These are phyloP conservation scores for Diprion similis DNA, from an alignment of 1,140 invertebrate species.

Conservation along the genomic window DNA sequence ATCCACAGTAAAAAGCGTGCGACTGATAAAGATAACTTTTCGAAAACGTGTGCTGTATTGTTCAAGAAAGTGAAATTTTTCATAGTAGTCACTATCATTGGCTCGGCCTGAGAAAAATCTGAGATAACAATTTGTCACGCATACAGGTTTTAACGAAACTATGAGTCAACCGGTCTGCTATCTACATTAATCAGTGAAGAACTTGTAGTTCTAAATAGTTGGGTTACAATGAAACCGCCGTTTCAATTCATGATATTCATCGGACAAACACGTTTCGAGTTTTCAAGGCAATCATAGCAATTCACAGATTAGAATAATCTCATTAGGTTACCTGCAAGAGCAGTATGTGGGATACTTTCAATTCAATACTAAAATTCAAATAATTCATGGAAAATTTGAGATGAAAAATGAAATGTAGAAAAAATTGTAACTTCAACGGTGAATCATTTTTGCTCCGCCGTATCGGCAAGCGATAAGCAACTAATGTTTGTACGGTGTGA, in stretches of 20 bases:
- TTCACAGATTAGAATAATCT: neutral
- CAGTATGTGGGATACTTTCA: too few species aligned
- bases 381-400: too few species aligned
- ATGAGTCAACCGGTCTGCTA: conserved; percentile 25
- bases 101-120: neutral
- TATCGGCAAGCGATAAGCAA: conserved; percentile 33
- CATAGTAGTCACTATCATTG: conserved; percentile 10
- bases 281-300: neutral
- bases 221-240: neutral
- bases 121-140: conserved; percentile 21
- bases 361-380: too few species aligned
- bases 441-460: conserved; percentile 26
- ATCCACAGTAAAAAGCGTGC: too few species aligned
- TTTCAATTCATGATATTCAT: neutral
- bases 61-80: neutral
- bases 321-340: too few species aligned
- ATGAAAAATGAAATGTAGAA: neutral
- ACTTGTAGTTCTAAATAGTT: neutral
- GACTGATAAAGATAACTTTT: too few species aligned
- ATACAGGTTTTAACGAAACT: conserved; percentile 21
- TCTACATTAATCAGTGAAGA: neutral
- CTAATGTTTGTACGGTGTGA: conserved; percentile 29
- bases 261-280: neutral
- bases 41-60: too few species aligned
- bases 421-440: neutral